These are phyloP conservation scores for Clanis bilineata DNA, from an alignment of 2,888 invertebrate species.

Conservation along the genomic window DNA sequence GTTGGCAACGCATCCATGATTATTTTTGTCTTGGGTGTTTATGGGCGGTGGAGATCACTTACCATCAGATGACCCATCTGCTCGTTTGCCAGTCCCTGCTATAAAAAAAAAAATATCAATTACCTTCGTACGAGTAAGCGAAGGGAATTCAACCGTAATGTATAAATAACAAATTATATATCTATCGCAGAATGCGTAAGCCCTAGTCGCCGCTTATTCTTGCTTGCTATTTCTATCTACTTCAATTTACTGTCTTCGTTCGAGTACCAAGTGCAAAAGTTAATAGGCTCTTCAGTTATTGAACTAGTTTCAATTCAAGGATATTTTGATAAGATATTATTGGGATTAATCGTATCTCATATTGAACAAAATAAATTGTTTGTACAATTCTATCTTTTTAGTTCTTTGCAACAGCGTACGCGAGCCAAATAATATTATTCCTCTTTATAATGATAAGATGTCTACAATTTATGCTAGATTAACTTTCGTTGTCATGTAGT, in stretches of 20 bases:
- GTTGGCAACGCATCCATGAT: too few relatives aligned
- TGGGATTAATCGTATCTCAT: not conserved
- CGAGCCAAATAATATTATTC: not conserved
- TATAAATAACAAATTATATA: constrained; percentile 1
- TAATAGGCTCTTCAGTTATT: not conserved
- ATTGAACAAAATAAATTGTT: not conserved
- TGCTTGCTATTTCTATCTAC: constrained; percentile 5
- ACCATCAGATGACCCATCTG: too few relatives aligned
- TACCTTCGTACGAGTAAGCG: not conserved
- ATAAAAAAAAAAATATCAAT: too few relatives aligned
- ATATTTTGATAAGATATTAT: not conserved
- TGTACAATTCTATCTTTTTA: too few relatives aligned
- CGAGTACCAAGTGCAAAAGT: constrained; percentile 1
- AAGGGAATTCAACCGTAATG: not conserved
- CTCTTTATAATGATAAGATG: too few relatives aligned
- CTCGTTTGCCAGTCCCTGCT: too few relatives aligned
- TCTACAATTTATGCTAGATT: too few relatives aligned
- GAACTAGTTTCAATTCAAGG: not conserved
- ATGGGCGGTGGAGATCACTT: too few relatives aligned
- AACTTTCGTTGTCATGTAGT: too few relatives aligned
- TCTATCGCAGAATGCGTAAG: not conserved
- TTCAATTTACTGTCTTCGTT: not conserved
- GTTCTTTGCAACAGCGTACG: too few relatives aligned
- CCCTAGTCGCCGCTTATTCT: not conserved
- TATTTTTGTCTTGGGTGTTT: too few relatives aligned